Conservation (phyloP, 2,113 vertebrate species). For the Halcyon senegalensis region DNA sequence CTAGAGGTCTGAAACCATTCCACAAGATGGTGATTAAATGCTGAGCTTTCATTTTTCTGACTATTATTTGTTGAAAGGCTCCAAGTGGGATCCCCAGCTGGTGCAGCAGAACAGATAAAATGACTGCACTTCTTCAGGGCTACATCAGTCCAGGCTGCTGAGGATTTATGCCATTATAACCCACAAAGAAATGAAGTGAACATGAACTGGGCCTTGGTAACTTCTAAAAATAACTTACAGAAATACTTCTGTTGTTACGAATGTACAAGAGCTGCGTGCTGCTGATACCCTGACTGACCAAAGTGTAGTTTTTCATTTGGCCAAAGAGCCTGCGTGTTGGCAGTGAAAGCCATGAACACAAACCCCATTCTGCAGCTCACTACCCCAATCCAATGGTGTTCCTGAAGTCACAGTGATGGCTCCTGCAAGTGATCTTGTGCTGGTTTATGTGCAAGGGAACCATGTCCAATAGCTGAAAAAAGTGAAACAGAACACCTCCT, state of each 20-base stretch:
- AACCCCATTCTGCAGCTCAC: not conserved
- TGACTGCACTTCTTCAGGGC: not conserved
- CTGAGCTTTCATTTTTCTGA: not conserved
- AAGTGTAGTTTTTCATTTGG: not conserved
- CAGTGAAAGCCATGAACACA: not conserved
- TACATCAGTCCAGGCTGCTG: not conserved
- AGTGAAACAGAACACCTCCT: not conserved
- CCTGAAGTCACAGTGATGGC: not conserved
- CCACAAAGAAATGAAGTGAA: rapidly evolving
- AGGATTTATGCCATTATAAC: not conserved
- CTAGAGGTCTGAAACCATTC: not conserved
- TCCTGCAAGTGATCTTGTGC: not conserved
- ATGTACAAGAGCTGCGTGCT: not conserved
- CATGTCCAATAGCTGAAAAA: not conserved
- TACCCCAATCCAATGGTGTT: not conserved
- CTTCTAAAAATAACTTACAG: not conserved
- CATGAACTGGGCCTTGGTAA: rapidly evolving
- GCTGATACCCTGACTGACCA: not conserved
- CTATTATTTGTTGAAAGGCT: not conserved
- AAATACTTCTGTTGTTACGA: not conserved
- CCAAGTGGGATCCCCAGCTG: not conserved
- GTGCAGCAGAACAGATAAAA: not conserved
- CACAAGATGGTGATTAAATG: not conserved
- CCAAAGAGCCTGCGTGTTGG: not conserved
- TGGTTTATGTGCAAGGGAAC: not conserved